Evolutionary conservation across 2,797 vertebrate species (phyloP), one percentile per base, ranked within the genome.

Genomic region (Alcedo quadribrachys): DNA sequence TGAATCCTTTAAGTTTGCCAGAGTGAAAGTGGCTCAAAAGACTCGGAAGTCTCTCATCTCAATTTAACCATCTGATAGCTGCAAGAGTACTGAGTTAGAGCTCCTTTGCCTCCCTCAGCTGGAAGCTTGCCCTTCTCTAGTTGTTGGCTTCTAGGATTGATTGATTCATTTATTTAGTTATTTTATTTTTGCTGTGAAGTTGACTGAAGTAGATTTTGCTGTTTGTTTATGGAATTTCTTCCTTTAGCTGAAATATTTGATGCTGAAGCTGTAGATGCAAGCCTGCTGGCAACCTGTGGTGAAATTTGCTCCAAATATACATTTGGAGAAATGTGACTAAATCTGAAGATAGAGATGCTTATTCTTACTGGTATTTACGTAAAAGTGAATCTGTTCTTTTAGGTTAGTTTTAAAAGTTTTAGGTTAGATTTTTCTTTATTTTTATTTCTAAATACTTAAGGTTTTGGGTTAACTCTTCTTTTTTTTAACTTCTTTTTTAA

Each of bases 51-150:
- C 66, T 92, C 90, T 92, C 89, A 78, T 96, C 92, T 92, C 81
- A 93, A 89, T 95, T 96, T 94, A 93, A 92, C 92, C 88, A 94
- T 95, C 90, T 92, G 90, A 95, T 94, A 92, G 88, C 90, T 86
- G 58, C 12, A 30, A 51, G 81, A 85, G 48, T 57, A 69, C 76
- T 89, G 85, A 92, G 77, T 82, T 94, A 58, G 75, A 48, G 73
- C 58, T 95, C 60, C 25, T 93, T 78, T 88, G 27, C 88, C 24
- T 90, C 53, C 62, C 40, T 80, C 75, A 69, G 80, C 67, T 94
- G 90, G 92, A 94, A 68, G 42, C 63, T 79, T 94, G 37, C 79
- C 54, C n/a, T 89, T 81, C n/a, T 18, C 14, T 81, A 13, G 3
- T 86, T 60, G 22, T 80, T 73, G 51, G 62, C 68, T 87, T 60